A percentile compares a stretch with the other conserved stretches of the same genome.
phyloP scores from a whole-genome alignment of 1,140 invertebrate genomes.

The Goniozus legneri region DNA sequence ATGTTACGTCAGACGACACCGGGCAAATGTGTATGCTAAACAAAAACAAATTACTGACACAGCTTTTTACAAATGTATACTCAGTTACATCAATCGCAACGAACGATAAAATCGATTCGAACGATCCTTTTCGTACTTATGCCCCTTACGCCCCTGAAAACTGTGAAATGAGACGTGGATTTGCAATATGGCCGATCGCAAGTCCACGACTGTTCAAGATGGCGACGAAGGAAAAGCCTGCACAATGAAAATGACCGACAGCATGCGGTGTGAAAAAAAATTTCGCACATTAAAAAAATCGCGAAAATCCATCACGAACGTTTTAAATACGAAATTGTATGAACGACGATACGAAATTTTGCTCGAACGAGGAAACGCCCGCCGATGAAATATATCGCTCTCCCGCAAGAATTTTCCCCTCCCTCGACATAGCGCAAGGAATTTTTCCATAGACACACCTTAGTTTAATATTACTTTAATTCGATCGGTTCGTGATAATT shows the following conservation, averaged over 20 bases:
- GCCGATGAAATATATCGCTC: too few species aligned
- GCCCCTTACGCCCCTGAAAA: constrained; percentile 27
- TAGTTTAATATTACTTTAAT: too few species aligned
- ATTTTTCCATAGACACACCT: too few species aligned
- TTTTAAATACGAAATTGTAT: too few species aligned
- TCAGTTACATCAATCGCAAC: background rate
- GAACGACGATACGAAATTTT: too few species aligned
- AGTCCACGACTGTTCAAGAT: constrained; percentile 46
- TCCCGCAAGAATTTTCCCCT: constrained; percentile 5
- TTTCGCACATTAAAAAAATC: too few species aligned
- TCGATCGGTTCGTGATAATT: too few species aligned
- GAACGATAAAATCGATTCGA: background rate
- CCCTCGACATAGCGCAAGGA: background rate
- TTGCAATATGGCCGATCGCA: constrained; percentile 44
- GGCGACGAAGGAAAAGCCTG: constrained; percentile 35
- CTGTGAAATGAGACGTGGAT: constrained; percentile 26
- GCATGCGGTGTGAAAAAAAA: constrained; percentile 13
- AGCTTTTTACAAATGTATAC: too few species aligned
- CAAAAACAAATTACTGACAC: constrained; percentile 31
- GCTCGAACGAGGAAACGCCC: too few species aligned
- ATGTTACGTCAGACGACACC: constrained; percentile 24
- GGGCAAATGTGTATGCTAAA: constrained; percentile 14
- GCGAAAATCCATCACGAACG: constrained; percentile 14
- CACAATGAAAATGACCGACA: constrained; percentile 19
- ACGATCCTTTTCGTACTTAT: constrained; percentile 8